Conservation (phyloP, 2,888 invertebrate species). For the Diaphora mendica region DNA sequence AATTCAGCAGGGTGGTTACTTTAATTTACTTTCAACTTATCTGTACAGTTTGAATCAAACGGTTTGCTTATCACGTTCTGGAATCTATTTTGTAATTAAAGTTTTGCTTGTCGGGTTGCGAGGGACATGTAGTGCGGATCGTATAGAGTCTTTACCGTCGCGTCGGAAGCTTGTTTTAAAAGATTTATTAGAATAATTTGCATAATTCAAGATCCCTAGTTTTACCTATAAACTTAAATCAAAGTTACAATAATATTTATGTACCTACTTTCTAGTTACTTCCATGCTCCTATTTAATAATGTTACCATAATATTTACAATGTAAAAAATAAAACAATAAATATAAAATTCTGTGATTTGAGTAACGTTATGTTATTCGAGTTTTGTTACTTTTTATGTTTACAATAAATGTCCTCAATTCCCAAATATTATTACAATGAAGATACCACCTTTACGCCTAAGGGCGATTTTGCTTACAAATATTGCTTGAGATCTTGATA, state of each 20-base stretch:
- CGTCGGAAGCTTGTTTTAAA: constrained; percentile 31
- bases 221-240: constrained; percentile 30
- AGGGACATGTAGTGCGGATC: constrained; percentile 24
- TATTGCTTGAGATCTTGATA: background rate
- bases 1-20: constrained; percentile 46
- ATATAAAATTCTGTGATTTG: background rate
- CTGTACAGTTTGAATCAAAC: constrained; percentile 57
- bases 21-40: constrained; percentile 67
- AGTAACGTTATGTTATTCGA: background rate
- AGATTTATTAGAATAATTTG: constrained; percentile 42
- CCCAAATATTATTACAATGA: background rate
- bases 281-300: background rate
- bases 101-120: constrained; percentile 47
- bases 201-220: constrained; percentile 42
- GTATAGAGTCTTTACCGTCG: constrained; percentile 28
- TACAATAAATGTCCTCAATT: background rate
- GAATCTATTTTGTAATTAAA: constrained; percentile 57
- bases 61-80: constrained; percentile 58
- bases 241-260: constrained; percentile 37
- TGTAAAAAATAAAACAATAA: no score
- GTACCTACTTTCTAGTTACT: constrained; percentile 3
- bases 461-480: background rate
- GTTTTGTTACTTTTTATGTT: background rate
- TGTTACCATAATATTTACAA: background rate
- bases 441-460: background rate